phyloP scores from a whole-genome alignment of 2,888 invertebrate genomes.

The Copidosoma aretas region DNA sequence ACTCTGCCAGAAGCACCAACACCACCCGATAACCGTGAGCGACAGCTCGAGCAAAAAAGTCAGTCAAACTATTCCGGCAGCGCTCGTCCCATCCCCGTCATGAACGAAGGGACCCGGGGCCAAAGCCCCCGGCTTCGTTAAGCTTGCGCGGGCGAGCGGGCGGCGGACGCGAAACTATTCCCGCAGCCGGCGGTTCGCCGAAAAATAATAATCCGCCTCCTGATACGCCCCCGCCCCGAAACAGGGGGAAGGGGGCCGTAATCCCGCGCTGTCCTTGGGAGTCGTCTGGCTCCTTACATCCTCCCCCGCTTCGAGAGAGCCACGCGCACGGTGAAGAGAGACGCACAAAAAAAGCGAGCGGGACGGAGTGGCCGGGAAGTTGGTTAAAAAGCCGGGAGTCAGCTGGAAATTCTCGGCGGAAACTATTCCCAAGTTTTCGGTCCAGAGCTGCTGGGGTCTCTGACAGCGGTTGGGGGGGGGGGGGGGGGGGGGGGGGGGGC shows the following conservation, averaged over 20 bases:
- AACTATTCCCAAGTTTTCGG: conserved; percentile 32
- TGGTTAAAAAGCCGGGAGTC: conserved; percentile 61
- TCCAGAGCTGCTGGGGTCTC: background rate
- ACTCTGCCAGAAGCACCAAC: too few species aligned
- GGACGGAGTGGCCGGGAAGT: conserved; percentile 43
- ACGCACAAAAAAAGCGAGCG: background rate
- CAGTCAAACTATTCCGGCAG: too few species aligned
- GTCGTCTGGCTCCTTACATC: background rate
- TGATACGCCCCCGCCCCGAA: background rate
- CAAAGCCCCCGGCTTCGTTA: background rate
- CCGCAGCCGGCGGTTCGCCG: background rate
- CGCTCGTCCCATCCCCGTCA: background rate
- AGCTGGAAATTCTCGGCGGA: conserved; percentile 55
- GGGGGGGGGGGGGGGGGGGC: background rate
- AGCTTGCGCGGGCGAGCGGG: background rate
- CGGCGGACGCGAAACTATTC: background rate
- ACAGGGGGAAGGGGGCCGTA: background rate
- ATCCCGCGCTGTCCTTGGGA: background rate
- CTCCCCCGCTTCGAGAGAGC: too few species aligned
- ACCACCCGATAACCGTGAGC: too few species aligned
- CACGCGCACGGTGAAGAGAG: too few species aligned
- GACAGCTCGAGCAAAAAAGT: too few species aligned
- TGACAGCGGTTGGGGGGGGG: background rate
- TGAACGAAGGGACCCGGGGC: background rate
- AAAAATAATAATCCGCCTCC: background rate